A percentile compares a stretch with the other conserved stretches of the same genome.
phyloP scores from a whole-genome alignment of 2,888 invertebrate species.

The Itoplectis maculator region DNA sequence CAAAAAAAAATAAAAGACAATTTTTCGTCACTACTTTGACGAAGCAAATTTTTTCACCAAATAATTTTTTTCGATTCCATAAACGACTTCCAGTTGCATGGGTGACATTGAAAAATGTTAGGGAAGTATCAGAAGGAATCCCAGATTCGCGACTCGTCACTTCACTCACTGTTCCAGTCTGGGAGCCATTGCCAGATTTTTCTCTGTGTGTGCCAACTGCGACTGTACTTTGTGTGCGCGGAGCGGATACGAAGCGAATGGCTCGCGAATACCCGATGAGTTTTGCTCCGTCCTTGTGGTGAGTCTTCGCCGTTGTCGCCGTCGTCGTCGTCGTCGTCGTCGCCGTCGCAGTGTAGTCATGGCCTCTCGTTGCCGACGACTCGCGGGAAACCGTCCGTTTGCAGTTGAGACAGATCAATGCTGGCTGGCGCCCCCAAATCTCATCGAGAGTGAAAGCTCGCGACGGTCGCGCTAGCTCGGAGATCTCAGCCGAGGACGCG shows the following conservation, averaged over 20 bases:
- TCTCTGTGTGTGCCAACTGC: background rate
- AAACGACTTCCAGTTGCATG: too few relatives aligned
- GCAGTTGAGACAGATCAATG: constrained; percentile 66
- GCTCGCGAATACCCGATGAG: constrained; percentile 55
- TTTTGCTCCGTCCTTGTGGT: constrained; percentile 26
- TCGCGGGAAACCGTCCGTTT: constrained; percentile 46
- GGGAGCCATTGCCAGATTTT: too few relatives aligned
- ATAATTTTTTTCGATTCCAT: too few relatives aligned
- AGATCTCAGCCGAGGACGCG: background rate
- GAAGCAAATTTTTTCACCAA: too few relatives aligned
- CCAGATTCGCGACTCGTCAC: too few relatives aligned
- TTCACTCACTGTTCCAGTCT: too few relatives aligned
- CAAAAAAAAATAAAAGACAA: too few relatives aligned
- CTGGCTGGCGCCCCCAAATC: constrained; percentile 63
- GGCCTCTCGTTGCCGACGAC: constrained; percentile 49
- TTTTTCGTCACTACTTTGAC: too few relatives aligned
- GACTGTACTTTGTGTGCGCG: background rate
- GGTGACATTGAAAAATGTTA: too few relatives aligned
- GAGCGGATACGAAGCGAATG: constrained; percentile 60
- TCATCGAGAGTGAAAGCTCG: constrained; percentile 64
- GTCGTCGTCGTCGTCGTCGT: constrained; percentile 10
- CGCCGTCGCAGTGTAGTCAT: too few relatives aligned
- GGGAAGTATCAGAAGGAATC: too few relatives aligned
- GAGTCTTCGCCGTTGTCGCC: constrained; percentile 29
- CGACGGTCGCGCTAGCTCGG: background rate